These are phyloP conservation scores for Atta texana DNA, from an alignment of 1,140 invertebrate species.

Conservation along the genomic window DNA sequence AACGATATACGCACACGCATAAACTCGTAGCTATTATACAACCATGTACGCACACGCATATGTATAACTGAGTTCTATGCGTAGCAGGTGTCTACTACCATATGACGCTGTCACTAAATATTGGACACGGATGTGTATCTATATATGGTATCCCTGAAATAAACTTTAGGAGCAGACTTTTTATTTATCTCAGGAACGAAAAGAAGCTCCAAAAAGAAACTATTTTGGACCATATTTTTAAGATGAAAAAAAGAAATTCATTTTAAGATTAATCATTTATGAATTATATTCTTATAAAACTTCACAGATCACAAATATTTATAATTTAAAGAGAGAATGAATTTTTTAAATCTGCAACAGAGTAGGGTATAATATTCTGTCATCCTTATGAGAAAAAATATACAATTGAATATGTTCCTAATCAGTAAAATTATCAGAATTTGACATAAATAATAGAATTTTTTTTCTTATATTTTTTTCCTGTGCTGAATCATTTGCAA, in stretches of 20 bases:
- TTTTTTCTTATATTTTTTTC: too few relatives aligned
- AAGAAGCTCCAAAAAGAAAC: not conserved
- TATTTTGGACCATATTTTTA: not conserved
- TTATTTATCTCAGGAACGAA: too few relatives aligned
- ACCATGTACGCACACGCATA: not conserved
- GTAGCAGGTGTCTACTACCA: slow-evolving; percentile 68
- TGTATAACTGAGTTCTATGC: not conserved
- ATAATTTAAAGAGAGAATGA: not conserved
- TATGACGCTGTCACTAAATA: slow-evolving; percentile 47
- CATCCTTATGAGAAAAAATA: not conserved
- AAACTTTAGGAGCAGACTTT: not conserved
- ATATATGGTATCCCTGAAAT: not conserved
- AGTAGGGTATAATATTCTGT: not conserved
- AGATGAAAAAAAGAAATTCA: not conserved
- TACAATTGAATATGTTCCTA: not conserved
- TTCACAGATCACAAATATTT: not conserved
- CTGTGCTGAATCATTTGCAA: too few relatives aligned
- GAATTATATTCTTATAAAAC: not conserved
- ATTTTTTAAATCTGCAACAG: not conserved
- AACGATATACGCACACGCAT: not conserved
- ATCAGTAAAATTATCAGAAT: not conserved
- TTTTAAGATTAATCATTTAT: too few relatives aligned
- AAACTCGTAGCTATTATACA: too few relatives aligned
- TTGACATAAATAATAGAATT: too few relatives aligned
- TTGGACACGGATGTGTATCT: slow-evolving; percentile 8